A percentile compares a stretch with the other conserved stretches of the same genome.
These are phyloP conservation scores for Leptothorax acervorum DNA, from an alignment of 2,888 invertebrate genomes.

Conservation along the genomic window DNA sequence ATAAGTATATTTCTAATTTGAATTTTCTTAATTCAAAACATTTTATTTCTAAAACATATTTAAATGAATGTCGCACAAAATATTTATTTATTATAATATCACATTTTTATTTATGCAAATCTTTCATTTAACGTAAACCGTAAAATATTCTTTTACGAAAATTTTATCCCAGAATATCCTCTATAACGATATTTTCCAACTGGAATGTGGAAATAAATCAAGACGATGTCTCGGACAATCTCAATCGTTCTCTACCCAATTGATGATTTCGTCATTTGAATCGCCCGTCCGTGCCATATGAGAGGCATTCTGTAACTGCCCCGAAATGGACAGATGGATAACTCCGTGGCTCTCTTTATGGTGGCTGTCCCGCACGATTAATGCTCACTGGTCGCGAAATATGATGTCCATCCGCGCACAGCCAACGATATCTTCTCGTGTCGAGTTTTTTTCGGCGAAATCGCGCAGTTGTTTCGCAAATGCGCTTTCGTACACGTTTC, in stretches of 20 bases:
- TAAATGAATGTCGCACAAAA: not conserved
- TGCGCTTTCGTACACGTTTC: not conserved
- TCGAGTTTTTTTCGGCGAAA: constrained; percentile 19
- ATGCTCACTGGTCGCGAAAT: constrained; percentile 50
- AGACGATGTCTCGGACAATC: constrained; percentile 51
- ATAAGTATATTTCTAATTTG: not conserved
- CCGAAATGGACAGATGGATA: constrained; percentile 45
- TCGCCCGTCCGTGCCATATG: not conserved
- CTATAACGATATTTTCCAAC: not conserved
- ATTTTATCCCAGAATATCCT: not conserved
- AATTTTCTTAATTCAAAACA: not conserved
- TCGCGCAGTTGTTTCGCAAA: not conserved
- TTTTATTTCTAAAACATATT: not conserved
- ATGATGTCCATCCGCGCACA: constrained; percentile 19
- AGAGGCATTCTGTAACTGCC: constrained; percentile 7
- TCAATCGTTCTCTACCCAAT: constrained; percentile 10
- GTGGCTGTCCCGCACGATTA: constrained; percentile 61
- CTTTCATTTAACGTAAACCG: not conserved
- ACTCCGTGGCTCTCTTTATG: constrained; percentile 54
- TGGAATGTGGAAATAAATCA: constrained; percentile 61
- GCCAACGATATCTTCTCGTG: constrained; percentile 13
- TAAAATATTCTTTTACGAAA: not conserved
- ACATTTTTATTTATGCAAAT: not conserved
- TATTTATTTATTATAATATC: not conserved
- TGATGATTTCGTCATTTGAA: constrained; percentile 43